These are phyloP conservation scores for Craniophora ligustri DNA, from an alignment of 2,888 invertebrate genomes.

Conservation along the genomic window DNA sequence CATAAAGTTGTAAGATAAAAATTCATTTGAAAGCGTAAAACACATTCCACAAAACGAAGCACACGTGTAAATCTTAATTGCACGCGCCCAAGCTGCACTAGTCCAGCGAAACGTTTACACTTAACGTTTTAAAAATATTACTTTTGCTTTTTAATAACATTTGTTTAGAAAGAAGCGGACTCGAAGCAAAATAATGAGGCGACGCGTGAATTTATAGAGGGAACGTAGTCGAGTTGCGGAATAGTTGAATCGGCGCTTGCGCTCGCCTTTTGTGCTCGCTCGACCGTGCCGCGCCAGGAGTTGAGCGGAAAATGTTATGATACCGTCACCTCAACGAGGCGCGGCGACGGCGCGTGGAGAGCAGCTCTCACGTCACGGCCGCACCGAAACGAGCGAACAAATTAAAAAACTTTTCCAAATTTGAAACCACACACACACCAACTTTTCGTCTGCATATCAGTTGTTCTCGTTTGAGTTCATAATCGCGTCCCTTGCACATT, in stretches of 20 bases:
- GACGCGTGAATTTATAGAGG: slow-evolving; percentile 67
- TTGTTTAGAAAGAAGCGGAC: slow-evolving; percentile 73
- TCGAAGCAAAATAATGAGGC: slow-evolving; percentile 83
- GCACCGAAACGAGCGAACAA: slow-evolving; percentile 41
- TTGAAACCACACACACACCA: slow-evolving; percentile 41
- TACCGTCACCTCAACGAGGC: slow-evolving; percentile 59
- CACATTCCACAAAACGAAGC: slow-evolving; percentile 62
- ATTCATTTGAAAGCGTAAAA: slow-evolving; percentile 59
- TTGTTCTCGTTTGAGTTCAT: slow-evolving; percentile 35
- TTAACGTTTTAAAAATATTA: slow-evolving; percentile 79
- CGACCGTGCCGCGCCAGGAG: slow-evolving; percentile 61
- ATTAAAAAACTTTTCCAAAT: slow-evolving; percentile 59
- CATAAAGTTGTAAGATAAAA: slow-evolving; percentile 56
- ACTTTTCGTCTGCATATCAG: slow-evolving; percentile 46
- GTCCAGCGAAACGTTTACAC: slow-evolving; percentile 65
- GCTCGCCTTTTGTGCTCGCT: slow-evolving; percentile 64
- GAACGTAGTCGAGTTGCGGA: slow-evolving; percentile 47
- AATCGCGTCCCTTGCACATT: slow-evolving; percentile 41
- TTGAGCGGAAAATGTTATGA: slow-evolving; percentile 68
- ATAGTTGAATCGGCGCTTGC: slow-evolving; percentile 58
- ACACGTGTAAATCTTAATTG: slow-evolving; percentile 75
- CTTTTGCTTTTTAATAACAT: slow-evolving; percentile 81
- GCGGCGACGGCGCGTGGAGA: slow-evolving; percentile 20
- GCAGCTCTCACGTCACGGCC: slow-evolving; percentile 16
- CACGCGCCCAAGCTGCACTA: slow-evolving; percentile 57